Percentiles rank a stretch among this genome's conserved stretches.
Evolutionary conservation across 2,888 invertebrate species (phyloP).

Genomic region (Pristionchus exspectatus): DNA sequence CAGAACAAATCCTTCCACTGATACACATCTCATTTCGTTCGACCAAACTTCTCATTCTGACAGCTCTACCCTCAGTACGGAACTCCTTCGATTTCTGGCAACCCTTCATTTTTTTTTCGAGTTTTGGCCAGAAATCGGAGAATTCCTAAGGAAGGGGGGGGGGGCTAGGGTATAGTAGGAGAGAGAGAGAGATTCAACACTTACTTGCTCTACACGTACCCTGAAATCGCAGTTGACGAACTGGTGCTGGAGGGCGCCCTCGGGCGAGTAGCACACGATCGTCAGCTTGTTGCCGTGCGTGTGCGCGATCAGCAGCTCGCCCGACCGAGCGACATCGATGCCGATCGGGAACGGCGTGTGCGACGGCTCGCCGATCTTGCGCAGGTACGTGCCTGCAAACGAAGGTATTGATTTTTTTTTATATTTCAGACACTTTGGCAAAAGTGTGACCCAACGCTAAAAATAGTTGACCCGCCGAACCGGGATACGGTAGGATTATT

Average conservation of each 20-base stretch:
- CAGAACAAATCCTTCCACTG: no score
- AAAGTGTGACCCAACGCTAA: no score
- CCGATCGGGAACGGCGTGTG: slow-evolving; percentile 76
- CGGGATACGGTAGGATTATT: no score
- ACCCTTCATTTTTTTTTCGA: no score
- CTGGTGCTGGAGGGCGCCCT: slow-evolving; percentile 70
- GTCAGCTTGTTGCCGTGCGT: slow-evolving; percentile 75
- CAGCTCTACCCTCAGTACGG: no score
- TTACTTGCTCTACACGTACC: slow-evolving; percentile 63
- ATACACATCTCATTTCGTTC: no score
- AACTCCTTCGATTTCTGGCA: no score
- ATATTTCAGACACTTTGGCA: no score
- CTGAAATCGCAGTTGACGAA: slow-evolving; percentile 73
- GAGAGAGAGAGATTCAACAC: slow-evolving; percentile 2
- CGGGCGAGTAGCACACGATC: slow-evolving; percentile 70
- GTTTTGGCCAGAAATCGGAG: no score
- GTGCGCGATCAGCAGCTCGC: slow-evolving; percentile 74
- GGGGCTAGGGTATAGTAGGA: not conserved
- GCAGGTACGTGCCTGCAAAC: slow-evolving; percentile 68
- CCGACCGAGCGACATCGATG: slow-evolving; percentile 67
- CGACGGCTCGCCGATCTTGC: slow-evolving; percentile 74
- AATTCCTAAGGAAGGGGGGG: no score
- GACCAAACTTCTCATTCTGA: no score
- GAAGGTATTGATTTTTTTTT: not conserved
- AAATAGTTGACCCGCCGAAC: no score